phyloP scores from a whole-genome alignment of 2,888 invertebrate genomes.

The Dynastes maya region DNA sequence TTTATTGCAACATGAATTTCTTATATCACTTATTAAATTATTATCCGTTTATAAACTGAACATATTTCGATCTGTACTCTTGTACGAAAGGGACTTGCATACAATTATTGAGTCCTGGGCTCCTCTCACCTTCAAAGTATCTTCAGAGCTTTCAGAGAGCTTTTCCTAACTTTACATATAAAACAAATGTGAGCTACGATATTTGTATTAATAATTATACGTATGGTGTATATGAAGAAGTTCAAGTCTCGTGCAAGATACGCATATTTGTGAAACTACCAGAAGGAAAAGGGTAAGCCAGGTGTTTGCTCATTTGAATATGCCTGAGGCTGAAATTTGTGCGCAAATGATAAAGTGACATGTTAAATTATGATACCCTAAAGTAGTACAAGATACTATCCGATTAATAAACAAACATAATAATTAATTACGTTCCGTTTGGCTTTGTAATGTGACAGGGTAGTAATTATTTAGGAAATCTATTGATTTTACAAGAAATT shows the following conservation, averaged over 20 bases:
- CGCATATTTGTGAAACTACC: neutral
- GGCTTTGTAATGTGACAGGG: neutral
- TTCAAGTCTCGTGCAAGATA: neutral
- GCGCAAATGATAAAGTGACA: conserved; percentile 3
- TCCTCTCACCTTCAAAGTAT: too few relatives aligned
- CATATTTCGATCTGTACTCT: too few relatives aligned
- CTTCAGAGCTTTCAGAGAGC: too few relatives aligned
- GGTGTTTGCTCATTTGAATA: conserved; percentile 3
- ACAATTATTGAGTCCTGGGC: too few relatives aligned
- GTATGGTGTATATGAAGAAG: neutral
- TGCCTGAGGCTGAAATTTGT: conserved; percentile 3
- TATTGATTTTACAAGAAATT: neutral
- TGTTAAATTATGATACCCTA: neutral
- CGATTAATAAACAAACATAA: neutral
- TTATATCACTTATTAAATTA: too few relatives aligned
- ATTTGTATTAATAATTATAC: too few relatives aligned
- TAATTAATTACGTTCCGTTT: neutral
- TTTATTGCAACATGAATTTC: too few relatives aligned
- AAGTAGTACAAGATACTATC: neutral
- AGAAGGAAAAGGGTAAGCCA: neutral
- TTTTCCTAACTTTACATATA: too few relatives aligned
- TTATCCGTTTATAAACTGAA: too few relatives aligned
- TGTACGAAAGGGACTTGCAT: too few relatives aligned
- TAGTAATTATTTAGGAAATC: neutral
- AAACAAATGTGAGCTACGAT: too few relatives aligned